Base-by-base conservation (phyloP, 2,113 vertebrate species). In the Salvator merianae region DNA sequence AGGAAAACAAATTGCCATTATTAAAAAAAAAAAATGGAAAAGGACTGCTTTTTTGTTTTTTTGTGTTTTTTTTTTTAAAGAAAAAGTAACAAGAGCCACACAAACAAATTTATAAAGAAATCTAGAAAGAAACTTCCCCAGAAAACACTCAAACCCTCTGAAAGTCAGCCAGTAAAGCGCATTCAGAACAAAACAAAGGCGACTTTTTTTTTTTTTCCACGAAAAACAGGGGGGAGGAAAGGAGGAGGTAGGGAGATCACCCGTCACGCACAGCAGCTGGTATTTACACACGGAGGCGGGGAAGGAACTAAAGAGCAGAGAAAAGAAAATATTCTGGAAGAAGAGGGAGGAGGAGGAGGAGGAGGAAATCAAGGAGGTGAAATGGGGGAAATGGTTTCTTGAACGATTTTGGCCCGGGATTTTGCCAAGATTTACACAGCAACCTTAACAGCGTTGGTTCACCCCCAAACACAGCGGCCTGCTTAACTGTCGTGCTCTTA, bases 241-340 rank as follows among this genome's bases (percentile, higher is more conserved):
- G 43, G 34, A 74, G 62, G 32, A 38, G 40, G 34, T 94, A 95
- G 94, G 83, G 94, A 94, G 91, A 92, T 91, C 87, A 88, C 83
- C 83, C 86, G 36, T 82, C 87, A 86, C 68, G 81, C 53, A 82
- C 74, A 82, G 80, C 85, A 86, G 80, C 75, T 87, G 68, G 81
- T 87, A 87, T 87, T 87, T 86, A 86, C 80, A 86, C 85, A 83
- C 59, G 73, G 71, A 76, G 74, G 87, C 47, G 82, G 86, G 87
- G 83, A 86, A 89, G 80, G 36, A 34, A 83, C 59, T 83, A 53
- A 80, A 43, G 62, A 69, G 76, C 50, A 72, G 50, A 83, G 84
- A 16, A 20, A 20, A 84, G 82, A 84, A 16, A 55, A 81, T 82
- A 90, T 63, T 30, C 77, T 76, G 83, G 72, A 84, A 82, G 83